phyloP scores from a whole-genome alignment of 2,888 invertebrate species.

The Cosmopolites sordidus region DNA sequence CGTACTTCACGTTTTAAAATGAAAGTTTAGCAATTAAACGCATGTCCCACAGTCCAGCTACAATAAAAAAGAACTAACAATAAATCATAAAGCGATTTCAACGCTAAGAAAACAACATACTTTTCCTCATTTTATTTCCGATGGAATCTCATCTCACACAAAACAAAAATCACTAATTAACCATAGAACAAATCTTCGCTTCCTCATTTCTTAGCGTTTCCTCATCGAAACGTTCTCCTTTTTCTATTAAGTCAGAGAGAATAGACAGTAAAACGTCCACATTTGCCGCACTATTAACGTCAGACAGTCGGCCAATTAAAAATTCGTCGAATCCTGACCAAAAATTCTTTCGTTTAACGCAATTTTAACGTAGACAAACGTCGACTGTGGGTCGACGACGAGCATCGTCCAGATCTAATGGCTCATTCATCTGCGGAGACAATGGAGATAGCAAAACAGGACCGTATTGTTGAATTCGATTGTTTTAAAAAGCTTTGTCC shows the following conservation, averaged over 20 bases:
- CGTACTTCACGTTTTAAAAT: too few species aligned
- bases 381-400: background rate
- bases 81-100: too few species aligned
- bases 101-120: too few species aligned
- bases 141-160: too few species aligned
- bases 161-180: too few species aligned
- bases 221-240: background rate
- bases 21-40: too few species aligned
- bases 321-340: background rate
- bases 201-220: background rate
- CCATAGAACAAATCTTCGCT: background rate
- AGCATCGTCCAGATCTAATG: constrained; percentile 12
- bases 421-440: constrained; percentile 8
- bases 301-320: constrained; percentile 1
- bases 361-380: background rate
- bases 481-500: too few species aligned
- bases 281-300: constrained; percentile 1
- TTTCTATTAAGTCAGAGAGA: background rate
- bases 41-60: too few species aligned
- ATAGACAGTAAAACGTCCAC: background rate
- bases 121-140: too few species aligned
- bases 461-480: background rate
- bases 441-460: constrained; percentile 1
- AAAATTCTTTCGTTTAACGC: background rate
- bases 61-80: too few species aligned